phyloP scores from a whole-genome alignment of 1,140 invertebrate species.

The Marisa cornuarietis region DNA sequence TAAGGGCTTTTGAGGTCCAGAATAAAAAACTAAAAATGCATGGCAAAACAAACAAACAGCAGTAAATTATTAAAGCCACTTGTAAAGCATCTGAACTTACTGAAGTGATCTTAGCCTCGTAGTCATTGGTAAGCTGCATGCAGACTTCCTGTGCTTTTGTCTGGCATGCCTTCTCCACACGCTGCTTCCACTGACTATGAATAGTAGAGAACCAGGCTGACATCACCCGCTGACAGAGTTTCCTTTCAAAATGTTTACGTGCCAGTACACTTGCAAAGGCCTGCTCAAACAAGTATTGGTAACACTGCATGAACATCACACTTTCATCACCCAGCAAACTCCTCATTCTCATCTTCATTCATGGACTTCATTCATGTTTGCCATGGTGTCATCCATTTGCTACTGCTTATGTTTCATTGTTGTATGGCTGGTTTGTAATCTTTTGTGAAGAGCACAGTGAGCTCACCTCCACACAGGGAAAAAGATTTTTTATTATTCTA shows the following conservation, averaged over 20 bases:
- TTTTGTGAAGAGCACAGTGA: no score
- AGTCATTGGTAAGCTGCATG: constrained; percentile 59
- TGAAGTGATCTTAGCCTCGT: constrained; percentile 57
- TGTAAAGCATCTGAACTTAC: constrained; percentile 40
- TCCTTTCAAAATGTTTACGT: constrained; percentile 43
- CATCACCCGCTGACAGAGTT: constrained; percentile 50
- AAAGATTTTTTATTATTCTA: no score
- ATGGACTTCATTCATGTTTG: no score
- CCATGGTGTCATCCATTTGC: no score
- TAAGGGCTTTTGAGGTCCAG: no score
- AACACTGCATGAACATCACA: neutral
- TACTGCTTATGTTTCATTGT: no score
- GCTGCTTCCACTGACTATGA: constrained; percentile 52
- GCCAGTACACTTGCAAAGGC: constrained; percentile 55
- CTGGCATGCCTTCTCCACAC: constrained; percentile 64
- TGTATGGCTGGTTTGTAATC: no score
- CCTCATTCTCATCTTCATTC: no score
- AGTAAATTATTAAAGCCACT: neutral
- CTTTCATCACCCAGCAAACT: no score
- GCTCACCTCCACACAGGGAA: no score
- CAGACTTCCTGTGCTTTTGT: constrained; percentile 64
- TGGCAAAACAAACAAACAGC: neutral
- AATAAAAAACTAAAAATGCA: neutral
- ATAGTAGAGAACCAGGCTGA: constrained; percentile 58
- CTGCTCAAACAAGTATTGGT: constrained; percentile 31